Evolutionary conservation across 2,888 invertebrate species (phyloP).

Genomic region (Cheilosia impressa): DNA sequence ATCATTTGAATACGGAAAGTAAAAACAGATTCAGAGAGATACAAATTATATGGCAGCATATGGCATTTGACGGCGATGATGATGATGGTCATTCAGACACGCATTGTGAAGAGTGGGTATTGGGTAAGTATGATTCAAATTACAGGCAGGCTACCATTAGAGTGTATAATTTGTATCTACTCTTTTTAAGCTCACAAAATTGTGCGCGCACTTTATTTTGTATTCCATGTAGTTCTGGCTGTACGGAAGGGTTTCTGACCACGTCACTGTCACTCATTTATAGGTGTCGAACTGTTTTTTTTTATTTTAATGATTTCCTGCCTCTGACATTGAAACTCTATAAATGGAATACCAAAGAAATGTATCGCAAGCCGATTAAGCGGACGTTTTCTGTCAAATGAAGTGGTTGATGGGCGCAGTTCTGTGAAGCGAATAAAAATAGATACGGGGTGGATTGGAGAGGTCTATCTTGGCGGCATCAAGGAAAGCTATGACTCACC

Average conservation of each 20-base stretch:
- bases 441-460: constrained; percentile 16
- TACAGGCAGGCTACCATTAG: constrained; percentile 20
- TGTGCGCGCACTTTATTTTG: neutral
- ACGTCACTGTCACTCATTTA: neutral
- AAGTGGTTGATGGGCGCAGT: constrained; percentile 33
- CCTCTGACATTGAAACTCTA: constrained; percentile 26
- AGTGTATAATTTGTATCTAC: constrained; percentile 34
- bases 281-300: neutral
- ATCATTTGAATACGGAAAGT: constrained; percentile 51
- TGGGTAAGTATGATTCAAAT: neutral
- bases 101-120: neutral
- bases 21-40: constrained; percentile 21
- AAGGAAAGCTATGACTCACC: constrained; percentile 15
- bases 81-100: neutral
- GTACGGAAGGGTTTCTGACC: neutral
- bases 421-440: constrained; percentile 28
- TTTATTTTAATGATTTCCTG: constrained; percentile 33
- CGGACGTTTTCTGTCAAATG: constrained; percentile 5
- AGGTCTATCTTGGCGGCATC: constrained; percentile 15
- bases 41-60: constrained; percentile 32
- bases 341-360: constrained; percentile 30
- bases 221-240: neutral
- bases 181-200: constrained; percentile 7
- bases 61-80: constrained; percentile 18
- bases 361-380: constrained; percentile 49